Conservation (phyloP, 2,113 vertebrate species). For the Heterocephalus glaber region DNA sequence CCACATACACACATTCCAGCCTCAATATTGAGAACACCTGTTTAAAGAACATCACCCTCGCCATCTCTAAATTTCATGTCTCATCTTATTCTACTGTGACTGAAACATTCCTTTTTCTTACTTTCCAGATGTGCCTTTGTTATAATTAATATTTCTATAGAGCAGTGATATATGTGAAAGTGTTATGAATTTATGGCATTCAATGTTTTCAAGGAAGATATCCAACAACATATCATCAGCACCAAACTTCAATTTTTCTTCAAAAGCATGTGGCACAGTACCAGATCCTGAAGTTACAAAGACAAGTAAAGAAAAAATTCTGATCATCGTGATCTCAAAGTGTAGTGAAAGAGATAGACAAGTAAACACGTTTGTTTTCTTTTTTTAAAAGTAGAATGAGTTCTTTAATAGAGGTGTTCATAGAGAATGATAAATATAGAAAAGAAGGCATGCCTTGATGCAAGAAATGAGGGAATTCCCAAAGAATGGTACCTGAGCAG, state of each 20-base stretch:
- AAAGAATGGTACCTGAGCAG: not conserved
- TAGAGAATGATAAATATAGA: not conserved
- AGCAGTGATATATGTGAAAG: not conserved
- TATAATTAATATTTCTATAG: not conserved
- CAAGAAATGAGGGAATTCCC: not conserved
- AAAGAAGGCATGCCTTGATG: not conserved
- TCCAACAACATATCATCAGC: not conserved
- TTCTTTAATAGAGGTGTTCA: not conserved
- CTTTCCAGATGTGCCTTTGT: not conserved
- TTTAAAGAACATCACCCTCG: not conserved
- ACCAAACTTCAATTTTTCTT: not conserved
- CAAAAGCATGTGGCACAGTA: not conserved
- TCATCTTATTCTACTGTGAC: slow-evolving; percentile 6
- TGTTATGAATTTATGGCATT: not conserved
- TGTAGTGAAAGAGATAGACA: not conserved
- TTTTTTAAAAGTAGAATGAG: not conserved
- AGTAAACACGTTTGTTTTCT: not conserved
- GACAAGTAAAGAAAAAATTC: not conserved
- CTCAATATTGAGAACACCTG: not conserved
- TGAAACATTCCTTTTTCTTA: slow-evolving; percentile 35
- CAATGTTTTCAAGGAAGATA: not conserved
- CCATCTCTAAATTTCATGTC: not conserved
- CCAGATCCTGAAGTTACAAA: not conserved
- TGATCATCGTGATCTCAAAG: not conserved
- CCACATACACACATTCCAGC: not conserved